These are phyloP conservation scores for Yponomeuta malinellus DNA, from an alignment of 2,888 invertebrate genomes.

Conservation along the genomic window DNA sequence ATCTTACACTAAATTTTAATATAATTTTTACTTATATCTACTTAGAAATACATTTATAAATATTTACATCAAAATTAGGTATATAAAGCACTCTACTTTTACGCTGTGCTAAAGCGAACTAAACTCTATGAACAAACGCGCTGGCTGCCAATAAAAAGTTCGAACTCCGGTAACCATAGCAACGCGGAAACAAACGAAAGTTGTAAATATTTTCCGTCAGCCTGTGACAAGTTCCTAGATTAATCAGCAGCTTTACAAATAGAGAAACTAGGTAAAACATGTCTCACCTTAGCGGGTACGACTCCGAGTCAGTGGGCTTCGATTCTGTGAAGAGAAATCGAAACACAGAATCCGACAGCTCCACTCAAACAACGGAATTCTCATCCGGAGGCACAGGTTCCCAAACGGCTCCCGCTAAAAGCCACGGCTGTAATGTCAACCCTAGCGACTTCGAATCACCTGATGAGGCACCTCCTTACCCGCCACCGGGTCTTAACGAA, in stretches of 20 bases:
- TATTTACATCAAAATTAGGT: too few relatives aligned
- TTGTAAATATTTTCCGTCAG: background rate
- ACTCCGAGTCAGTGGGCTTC: constrained; percentile 56
- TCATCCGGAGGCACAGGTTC: constrained; percentile 28
- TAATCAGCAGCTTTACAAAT: background rate
- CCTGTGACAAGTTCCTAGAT: too few relatives aligned
- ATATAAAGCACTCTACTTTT: too few relatives aligned
- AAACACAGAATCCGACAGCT: constrained; percentile 30
- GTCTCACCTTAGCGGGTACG: constrained; percentile 57
- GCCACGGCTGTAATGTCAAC: constrained; percentile 38
- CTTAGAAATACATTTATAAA: too few relatives aligned
- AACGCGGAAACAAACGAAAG: background rate
- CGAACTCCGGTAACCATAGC: background rate
- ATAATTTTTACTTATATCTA: too few relatives aligned
- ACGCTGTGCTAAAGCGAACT: too few relatives aligned
- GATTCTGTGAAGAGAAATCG: constrained; percentile 40
- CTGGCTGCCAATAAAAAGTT: background rate
- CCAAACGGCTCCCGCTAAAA: constrained; percentile 41
- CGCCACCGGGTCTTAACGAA: constrained; percentile 50
- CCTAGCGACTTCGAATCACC: constrained; percentile 42
- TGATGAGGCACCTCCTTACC: constrained; percentile 41
- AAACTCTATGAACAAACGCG: too few relatives aligned
- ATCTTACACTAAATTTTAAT: too few relatives aligned
- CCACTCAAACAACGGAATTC: constrained; percentile 43
- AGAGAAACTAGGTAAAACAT: constrained; percentile 26